Evolutionary conservation across 2,113 vertebrate species (phyloP).

Genomic region (Forbesichthys agassizii): DNA sequence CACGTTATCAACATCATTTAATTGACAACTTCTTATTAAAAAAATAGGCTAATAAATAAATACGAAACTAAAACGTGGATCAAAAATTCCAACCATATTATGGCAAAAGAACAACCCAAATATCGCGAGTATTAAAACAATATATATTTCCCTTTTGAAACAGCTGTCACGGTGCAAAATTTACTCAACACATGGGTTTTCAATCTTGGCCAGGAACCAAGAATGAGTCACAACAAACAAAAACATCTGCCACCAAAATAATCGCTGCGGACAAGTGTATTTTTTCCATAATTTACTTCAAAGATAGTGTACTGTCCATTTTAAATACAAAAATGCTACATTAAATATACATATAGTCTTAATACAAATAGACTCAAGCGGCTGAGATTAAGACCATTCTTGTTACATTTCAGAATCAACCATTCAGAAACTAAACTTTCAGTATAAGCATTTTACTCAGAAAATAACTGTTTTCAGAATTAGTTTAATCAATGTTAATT

Average conservation of each 20-base stretch:
- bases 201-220: conserved; percentile 75
- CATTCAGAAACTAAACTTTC: conserved; percentile 86
- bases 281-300: conserved; percentile 99
- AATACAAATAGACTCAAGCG: conserved; percentile 92
- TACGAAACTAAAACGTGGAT: conserved; percentile 24
- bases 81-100: conserved; percentile 20
- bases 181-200: conserved; percentile 47
- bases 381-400: conserved; percentile 91
- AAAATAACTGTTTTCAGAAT: conserved; percentile 79
- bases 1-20: neutral
- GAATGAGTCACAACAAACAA: conserved; percentile 72
- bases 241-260: conserved; percentile 73
- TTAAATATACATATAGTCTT: conserved; percentile 99
- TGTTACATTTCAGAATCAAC: conserved; percentile 83
- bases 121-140: too few species aligned
- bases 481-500: conserved; percentile 62
- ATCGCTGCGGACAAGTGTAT: conserved; percentile 87
- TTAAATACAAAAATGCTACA: conserved; percentile 99
- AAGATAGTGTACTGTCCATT: conserved; percentile 99
- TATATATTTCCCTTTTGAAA: conserved; percentile 16
- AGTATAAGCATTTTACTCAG: conserved; percentile 82
- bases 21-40: neutral
- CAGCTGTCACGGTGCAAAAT: conserved; percentile 57
- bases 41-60: conserved; percentile 9
- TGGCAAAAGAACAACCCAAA: too few species aligned